These are phyloP conservation scores for Oreotrochilus melanogaster DNA, from an alignment of 2,113 vertebrate species.

Conservation along the genomic window DNA sequence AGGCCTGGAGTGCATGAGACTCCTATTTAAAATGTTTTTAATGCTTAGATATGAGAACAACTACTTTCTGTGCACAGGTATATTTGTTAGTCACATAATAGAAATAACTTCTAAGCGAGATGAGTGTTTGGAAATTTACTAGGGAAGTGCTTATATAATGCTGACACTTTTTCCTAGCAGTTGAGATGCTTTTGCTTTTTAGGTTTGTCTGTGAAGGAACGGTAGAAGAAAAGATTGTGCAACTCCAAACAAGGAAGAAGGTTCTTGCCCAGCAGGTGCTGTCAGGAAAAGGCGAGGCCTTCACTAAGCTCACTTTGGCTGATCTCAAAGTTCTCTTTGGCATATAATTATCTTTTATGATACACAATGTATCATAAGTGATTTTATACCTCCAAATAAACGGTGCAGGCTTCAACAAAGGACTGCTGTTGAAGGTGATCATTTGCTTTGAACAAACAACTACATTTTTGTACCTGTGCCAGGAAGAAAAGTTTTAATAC, in stretches of 20 bases:
- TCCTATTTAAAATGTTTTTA: background rate
- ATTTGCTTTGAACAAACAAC: background rate
- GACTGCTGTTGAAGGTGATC: background rate
- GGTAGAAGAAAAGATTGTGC: conserved; percentile 93
- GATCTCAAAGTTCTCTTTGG: conserved; percentile 92
- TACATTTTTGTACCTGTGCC: background rate
- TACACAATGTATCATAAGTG: background rate
- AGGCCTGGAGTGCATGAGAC: background rate
- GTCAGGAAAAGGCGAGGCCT: conserved; percentile 83
- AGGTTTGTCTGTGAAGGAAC: conserved; percentile 95
- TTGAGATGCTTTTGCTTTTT: background rate
- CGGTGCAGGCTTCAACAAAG: background rate
- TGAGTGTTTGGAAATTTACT: background rate
- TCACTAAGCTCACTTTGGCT: conserved; percentile 89
- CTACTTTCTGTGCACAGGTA: background rate
- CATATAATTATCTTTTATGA: conserved; percentile 46
- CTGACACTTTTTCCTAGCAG: background rate
- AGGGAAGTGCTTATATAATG: background rate
- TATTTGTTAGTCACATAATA: background rate
- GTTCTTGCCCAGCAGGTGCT: conserved; percentile 92
- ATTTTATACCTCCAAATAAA: background rate
- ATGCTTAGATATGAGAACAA: background rate
- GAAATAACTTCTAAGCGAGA: background rate
- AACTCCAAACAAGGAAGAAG: conserved; percentile 91
- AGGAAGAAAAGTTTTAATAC: background rate